These are phyloP conservation scores for Chloroceryle inda DNA, from an alignment of 2,797 vertebrate genomes.

Conservation along the genomic window DNA sequence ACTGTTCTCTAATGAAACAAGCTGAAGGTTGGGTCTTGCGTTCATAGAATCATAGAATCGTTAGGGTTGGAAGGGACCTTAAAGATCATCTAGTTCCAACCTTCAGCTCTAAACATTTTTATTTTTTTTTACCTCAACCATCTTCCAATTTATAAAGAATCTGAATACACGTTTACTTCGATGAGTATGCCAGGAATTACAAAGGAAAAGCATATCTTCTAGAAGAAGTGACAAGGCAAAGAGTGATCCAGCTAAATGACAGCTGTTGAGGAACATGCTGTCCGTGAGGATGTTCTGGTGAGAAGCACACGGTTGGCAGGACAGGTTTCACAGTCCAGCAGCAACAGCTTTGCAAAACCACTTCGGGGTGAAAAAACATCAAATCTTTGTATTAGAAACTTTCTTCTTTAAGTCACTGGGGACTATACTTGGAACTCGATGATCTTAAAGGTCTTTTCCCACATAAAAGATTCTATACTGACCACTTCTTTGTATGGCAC, in stretches of 20 bases:
- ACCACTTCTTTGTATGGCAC: not conserved
- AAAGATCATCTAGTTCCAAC: no score
- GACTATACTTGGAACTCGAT: not conserved
- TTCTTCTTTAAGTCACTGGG: not conserved
- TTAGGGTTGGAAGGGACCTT: no score
- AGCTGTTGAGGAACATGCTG: fast-evolving
- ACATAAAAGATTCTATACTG: no score
- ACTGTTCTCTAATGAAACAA: fast-evolving
- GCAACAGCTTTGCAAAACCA: not conserved
- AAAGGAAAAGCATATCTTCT: not conserved
- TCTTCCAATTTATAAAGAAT: not conserved
- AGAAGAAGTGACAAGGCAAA: not conserved
- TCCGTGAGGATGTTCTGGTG: not conserved
- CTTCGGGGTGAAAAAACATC: not conserved
- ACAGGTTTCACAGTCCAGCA: not conserved
- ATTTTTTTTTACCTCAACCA: not conserved
- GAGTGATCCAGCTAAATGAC: not conserved
- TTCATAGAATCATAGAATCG: no score
- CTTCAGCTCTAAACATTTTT: not conserved
- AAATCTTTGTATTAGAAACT: not conserved
- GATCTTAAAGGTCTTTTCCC: not conserved
- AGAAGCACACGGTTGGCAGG: not conserved
- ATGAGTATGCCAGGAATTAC: not conserved
- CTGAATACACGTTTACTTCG: not conserved
- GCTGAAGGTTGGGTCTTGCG: fast-evolving